These are phyloP conservation scores for Tauraco hartlaubi DNA, from an alignment of 2,797 vertebrate genomes.

Conservation along the genomic window DNA sequence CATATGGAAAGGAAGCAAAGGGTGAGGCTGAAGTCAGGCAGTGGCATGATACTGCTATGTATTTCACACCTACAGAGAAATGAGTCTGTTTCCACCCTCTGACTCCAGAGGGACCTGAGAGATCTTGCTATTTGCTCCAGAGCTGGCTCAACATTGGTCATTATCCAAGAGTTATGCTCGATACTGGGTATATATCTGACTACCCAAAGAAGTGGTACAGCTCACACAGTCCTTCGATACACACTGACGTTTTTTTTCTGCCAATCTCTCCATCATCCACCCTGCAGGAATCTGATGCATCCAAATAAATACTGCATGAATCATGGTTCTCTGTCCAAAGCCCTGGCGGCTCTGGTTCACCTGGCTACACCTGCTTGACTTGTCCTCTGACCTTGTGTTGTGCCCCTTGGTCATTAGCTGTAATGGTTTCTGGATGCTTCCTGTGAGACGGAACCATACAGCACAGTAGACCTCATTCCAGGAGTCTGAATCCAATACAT, in stretches of 20 bases:
- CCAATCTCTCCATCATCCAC: neutral
- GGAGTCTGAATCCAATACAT: neutral
- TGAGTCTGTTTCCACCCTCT: neutral
- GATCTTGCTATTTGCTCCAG: neutral
- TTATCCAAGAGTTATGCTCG: neutral
- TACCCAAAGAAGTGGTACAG: neutral
- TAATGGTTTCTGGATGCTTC: neutral
- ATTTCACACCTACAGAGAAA: neutral
- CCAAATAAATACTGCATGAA: neutral
- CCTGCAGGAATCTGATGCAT: neutral
- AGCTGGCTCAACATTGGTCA: neutral
- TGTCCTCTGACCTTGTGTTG: neutral
- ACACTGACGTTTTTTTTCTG: neutral
- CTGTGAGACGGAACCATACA: neutral
- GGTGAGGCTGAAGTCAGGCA: neutral
- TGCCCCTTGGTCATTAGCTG: accelerated
- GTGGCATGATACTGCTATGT: neutral
- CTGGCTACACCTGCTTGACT: neutral
- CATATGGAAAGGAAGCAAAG: neutral
- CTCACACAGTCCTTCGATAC: neutral
- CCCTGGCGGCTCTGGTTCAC: neutral
- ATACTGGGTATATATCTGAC: neutral
- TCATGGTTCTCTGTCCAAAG: neutral
- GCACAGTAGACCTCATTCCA: neutral
- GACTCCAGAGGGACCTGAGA: neutral